Evolutionary conservation across 2,888 invertebrate species (phyloP), one percentile per base, ranked within the genome.

Genomic region (Nomada goodeniana): DNA sequence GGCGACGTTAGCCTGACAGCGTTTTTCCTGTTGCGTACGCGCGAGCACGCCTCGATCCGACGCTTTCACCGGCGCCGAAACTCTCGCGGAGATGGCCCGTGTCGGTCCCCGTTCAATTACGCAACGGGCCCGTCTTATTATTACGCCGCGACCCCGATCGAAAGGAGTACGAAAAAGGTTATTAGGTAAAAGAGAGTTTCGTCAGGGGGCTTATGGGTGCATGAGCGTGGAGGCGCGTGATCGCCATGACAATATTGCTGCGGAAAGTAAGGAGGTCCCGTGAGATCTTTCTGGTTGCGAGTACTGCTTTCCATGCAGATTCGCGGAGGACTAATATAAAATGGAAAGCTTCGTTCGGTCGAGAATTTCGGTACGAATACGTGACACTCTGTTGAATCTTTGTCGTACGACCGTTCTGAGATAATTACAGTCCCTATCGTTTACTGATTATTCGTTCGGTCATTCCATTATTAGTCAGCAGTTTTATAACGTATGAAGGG

Each of bases 81-180:
- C 74, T 64, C 23, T 59, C 52, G 36, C 36, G 20, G 44, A 29
- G 36, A 61, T 64, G 80, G 53, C 55, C 59, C 47, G 44, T 23
- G 64, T 18, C 42, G 50, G 26, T 64, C 57, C 36, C 75, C 61
- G 81, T 70, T 71, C 80, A 82, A 82, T 82, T 82, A 63, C 81
- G 82, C 81, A 82, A 82, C 36, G 57, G 57, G 13, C 60, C 74
- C 52, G 69, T 61, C 65, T 64, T 71, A 67, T 80, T 82, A 80
- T 61, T 57, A 63, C 42, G 47, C 75, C 82, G 80, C 82, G 73
- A 73, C 69, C 82, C 44, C 83, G 82, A 83, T 80, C 53, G 44
- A n/a, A 47, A 61, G 52, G 29, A 59, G 44, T 13, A 52, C 42
- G 68, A 69, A 80, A 15, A 76, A 80, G 67, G 80, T 75, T 68